Base-by-base conservation (phyloP, 2,797 vertebrate genomes). In the Taeniopygia guttata region DNA sequence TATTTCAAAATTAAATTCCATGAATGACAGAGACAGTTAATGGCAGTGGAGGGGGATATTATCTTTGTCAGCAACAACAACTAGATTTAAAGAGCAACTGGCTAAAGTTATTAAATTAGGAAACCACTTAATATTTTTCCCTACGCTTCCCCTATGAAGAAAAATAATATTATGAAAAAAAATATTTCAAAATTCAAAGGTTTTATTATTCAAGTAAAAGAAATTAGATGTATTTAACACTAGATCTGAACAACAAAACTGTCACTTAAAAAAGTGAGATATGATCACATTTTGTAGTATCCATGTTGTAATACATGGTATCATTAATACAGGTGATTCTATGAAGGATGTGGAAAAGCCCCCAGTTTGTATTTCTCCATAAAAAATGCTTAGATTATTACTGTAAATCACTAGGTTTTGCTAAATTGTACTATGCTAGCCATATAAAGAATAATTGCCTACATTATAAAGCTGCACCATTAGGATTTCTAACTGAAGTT, bases 1-100 rank as follows among this genome's bases (percentile, higher is more conserved):
- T 62, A 12, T 17, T 68, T 74, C 36, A 88, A 88, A 93, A 93
- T 76, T 66, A 51, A 63, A 77, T 59, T 59, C 16, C 29, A 63
- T 15, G 4, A 91, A 80, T 26, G 26, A 73, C 22, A 56, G 70
- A 67, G 16, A 36, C 16, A 75, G 42, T 56, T 78, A 70, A 70
- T 2, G 0, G 5, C 16, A 25, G 10, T 20, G 22, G 43, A 82
- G 3, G 3, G 18, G 32, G 48, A 42, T 48, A 69, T 38, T 51
- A 73, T 40, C 63, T 66, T 74, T 20, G 16, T 52, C 60, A 66
- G 45, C 13, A 80, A 52, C 22, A 80, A 34, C 18, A 74, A 54
- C 40, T 40, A 66, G 7, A 54, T 26, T 49, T 80, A 40, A 62
- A 76, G 25, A 83, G 18, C 21, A 85, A 69, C 18, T 55, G 29